phyloP scores from a whole-genome alignment of 2,888 invertebrate species.

The Folsomia manolachei region DNA sequence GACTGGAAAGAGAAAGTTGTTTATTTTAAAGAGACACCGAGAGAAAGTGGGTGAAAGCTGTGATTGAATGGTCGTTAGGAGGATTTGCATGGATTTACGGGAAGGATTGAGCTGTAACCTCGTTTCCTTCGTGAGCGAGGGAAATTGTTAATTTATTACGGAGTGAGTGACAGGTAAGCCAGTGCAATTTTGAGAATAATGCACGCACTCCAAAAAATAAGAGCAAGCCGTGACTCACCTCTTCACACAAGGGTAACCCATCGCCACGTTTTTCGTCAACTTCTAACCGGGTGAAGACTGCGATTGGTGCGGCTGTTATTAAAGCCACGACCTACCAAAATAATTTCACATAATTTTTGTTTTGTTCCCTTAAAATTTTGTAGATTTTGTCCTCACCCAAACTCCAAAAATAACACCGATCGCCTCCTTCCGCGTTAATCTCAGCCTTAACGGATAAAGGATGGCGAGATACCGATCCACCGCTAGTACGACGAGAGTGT shows the following conservation, averaged over 20 bases:
- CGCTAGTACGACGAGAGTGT: slow-evolving; percentile 85
- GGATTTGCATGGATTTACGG: background rate
- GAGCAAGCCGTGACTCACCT: background rate
- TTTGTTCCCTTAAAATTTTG: background rate
- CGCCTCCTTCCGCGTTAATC: slow-evolving; percentile 71
- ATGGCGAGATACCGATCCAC: slow-evolving; percentile 87
- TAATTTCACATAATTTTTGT: background rate
- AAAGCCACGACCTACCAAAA: background rate
- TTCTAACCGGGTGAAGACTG: background rate
- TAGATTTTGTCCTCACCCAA: slow-evolving; percentile 60
- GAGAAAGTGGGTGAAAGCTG: background rate
- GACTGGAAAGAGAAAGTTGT: background rate
- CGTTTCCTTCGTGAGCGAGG: too few relatives aligned
- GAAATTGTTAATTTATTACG: too few relatives aligned
- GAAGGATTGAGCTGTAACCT: too few relatives aligned
- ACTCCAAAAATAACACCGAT: slow-evolving; percentile 68
- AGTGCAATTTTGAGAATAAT: too few relatives aligned
- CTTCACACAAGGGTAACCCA: background rate
- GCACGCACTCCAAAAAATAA: too few relatives aligned
- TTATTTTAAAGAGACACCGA: too few relatives aligned
- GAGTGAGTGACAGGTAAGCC: too few relatives aligned
- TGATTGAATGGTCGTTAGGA: background rate
- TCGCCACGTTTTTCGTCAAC: background rate
- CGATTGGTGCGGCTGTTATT: background rate
- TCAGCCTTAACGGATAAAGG: slow-evolving; percentile 78